phyloP scores from a whole-genome alignment of 2,888 invertebrate species.

The Maniola hyperantus region DNA sequence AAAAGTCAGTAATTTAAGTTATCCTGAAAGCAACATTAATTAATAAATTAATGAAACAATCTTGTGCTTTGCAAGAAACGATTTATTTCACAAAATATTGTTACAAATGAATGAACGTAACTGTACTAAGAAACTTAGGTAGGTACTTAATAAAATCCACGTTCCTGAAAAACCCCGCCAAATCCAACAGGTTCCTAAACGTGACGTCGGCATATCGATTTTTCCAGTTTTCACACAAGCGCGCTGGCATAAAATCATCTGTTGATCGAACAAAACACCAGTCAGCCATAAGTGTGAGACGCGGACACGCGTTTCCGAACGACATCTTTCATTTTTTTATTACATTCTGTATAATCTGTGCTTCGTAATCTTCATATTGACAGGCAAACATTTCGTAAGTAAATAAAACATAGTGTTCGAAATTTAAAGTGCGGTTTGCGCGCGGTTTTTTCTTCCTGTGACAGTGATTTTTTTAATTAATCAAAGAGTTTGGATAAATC shows the following conservation, averaged over 20 bases:
- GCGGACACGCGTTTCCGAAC: conserved; percentile 54
- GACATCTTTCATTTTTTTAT: conserved; percentile 52
- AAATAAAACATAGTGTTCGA: conserved; percentile 20
- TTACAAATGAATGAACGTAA: background rate
- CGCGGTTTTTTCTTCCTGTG: conserved; percentile 33
- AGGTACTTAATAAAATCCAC: background rate
- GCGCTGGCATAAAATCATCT: conserved; percentile 73
- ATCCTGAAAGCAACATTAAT: too few species aligned
- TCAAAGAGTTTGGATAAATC: background rate
- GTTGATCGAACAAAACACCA: conserved; percentile 60
- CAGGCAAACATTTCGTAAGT: conserved; percentile 42
- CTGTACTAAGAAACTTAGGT: background rate
- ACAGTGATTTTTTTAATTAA: conserved; percentile 25
- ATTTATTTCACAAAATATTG: too few species aligned
- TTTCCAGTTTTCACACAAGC: conserved; percentile 63
- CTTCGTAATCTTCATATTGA: conserved; percentile 52
- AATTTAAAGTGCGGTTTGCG: conserved; percentile 44
- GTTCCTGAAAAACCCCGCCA: conserved; percentile 42
- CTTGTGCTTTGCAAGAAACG: too few species aligned
- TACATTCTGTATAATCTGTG: conserved; percentile 16
- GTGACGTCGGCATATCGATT: conserved; percentile 61
- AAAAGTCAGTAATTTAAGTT: too few species aligned
- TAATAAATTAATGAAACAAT: too few species aligned
- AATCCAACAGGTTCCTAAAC: conserved; percentile 38
- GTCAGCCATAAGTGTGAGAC: conserved; percentile 68